phyloP scores from a whole-genome alignment of 2,888 invertebrate genomes.

The Charanyca ferruginea region DNA sequence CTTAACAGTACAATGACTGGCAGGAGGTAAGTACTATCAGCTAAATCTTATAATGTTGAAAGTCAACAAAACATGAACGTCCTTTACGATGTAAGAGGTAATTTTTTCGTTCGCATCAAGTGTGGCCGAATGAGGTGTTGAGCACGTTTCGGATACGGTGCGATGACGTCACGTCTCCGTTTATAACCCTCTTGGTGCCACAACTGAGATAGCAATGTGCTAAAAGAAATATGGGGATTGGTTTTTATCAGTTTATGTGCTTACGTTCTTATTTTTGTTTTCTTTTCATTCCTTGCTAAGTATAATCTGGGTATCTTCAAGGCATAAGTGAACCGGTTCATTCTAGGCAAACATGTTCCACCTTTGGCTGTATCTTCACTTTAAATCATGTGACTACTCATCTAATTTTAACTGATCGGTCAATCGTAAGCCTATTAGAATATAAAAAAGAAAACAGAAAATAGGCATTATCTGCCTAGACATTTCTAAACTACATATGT shows the following conservation, averaged over 20 bases:
- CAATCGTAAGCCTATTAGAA: no score
- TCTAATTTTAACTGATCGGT: no score
- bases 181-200: constrained; percentile 59
- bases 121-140: constrained; percentile 60
- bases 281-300: no score
- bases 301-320: no score
- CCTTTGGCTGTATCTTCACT: no score
- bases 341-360: no score
- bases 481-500: no score
- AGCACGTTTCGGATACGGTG: constrained; percentile 60
- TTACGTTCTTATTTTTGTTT: constrained; percentile 3
- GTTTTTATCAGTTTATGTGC: constrained; percentile 42
- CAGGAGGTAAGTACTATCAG: neutral
- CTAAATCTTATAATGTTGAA: constrained; percentile 39
- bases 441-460: no score
- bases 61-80: constrained; percentile 40
- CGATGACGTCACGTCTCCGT: constrained; percentile 62
- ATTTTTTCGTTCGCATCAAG: constrained; percentile 60
- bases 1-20: neutral
- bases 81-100: constrained; percentile 41
- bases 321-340: no score
- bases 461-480: no score
- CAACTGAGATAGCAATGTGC: constrained; percentile 45
- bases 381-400: no score
- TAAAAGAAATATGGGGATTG: constrained; percentile 40